phyloP scores from a whole-genome alignment of 2,888 invertebrate genomes.

The Hirtodrosophila duncani region DNA sequence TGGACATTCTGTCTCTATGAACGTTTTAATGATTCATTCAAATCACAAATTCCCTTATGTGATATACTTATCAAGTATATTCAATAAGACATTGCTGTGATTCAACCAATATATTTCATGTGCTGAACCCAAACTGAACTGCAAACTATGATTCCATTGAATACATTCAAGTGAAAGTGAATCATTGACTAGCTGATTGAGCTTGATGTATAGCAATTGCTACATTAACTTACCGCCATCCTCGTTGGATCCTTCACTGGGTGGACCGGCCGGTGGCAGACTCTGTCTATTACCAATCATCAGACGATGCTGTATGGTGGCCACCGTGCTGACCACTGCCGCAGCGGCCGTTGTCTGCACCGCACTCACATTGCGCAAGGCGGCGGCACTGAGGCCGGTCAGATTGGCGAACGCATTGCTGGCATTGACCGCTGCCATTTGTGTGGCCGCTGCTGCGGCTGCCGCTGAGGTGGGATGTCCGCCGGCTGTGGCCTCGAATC shows the following conservation, averaged over 20 bases:
- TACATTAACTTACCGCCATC: conserved; percentile 71
- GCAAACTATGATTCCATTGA: too few species aligned
- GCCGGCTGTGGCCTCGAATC: conserved; percentile 70
- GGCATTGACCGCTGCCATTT: conserved; percentile 74
- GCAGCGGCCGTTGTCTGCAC: conserved; percentile 76
- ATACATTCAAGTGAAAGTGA: too few species aligned
- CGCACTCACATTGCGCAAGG: conserved; percentile 75
- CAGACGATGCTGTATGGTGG: conserved; percentile 76
- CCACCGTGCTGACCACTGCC: conserved; percentile 76
- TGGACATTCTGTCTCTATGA: too few species aligned
- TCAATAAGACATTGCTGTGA: too few species aligned
- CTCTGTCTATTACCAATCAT: conserved; percentile 76
- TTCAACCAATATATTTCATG: too few species aligned
- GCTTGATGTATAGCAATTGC: too few species aligned
- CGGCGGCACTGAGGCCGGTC: conserved; percentile 75
- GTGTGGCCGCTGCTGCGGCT: conserved; percentile 74
- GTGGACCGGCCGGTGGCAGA: conserved; percentile 74
- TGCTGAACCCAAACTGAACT: too few species aligned
- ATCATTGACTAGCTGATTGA: conserved; percentile 23
- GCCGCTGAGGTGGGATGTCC: conserved; percentile 66
- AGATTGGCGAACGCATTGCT: conserved; percentile 76
- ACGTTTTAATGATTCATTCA: too few species aligned
- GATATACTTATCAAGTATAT: too few species aligned
- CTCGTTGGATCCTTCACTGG: conserved; percentile 77
- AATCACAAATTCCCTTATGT: too few species aligned